phyloP scores from a whole-genome alignment of 2,888 invertebrate genomes.

The Cephalotes varians region DNA sequence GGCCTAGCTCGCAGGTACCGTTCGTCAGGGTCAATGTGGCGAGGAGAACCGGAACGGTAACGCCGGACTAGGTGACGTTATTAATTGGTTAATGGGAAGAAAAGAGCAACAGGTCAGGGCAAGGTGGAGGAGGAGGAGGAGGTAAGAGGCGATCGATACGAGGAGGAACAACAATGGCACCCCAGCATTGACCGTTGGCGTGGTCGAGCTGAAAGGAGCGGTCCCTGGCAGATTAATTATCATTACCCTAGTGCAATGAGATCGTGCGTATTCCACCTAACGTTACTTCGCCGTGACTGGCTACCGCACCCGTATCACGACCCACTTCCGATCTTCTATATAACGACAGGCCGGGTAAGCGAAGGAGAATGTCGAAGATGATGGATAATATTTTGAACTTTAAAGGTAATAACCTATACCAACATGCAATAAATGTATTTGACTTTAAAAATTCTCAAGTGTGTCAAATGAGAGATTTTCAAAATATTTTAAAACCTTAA shows the following conservation, averaged over 20 bases:
- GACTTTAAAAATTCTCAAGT: neutral
- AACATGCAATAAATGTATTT: too few relatives aligned
- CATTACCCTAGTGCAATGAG: slow-evolving; percentile 78
- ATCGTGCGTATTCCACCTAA: slow-evolving; percentile 75
- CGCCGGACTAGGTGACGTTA: slow-evolving; percentile 80
- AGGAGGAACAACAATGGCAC: slow-evolving; percentile 68
- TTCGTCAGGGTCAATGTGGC: slow-evolving; percentile 74
- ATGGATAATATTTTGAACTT: slow-evolving; percentile 6
- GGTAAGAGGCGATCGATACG: slow-evolving; percentile 38
- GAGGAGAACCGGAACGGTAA: slow-evolving; percentile 77
- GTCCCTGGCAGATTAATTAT: slow-evolving; percentile 82
- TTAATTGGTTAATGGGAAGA: slow-evolving; percentile 82
- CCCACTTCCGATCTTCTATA: slow-evolving; percentile 79
- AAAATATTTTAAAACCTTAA: neutral
- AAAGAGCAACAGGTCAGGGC: slow-evolving; percentile 58
- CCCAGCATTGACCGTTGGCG: slow-evolving; percentile 69
- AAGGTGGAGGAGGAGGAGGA: slow-evolving; percentile 53
- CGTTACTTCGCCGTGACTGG: slow-evolving; percentile 76
- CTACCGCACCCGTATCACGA: slow-evolving; percentile 82
- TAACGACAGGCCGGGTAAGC: slow-evolving; percentile 71
- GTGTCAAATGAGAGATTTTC: neutral
- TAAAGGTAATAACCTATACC: neutral
- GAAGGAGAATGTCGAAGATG: slow-evolving; percentile 52
- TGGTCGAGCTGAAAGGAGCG: slow-evolving; percentile 74
- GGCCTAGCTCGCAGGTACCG: slow-evolving; percentile 74